Evolutionary conservation across 2,888 invertebrate species (phyloP).

Genomic region (Leucophenga montana): DNA sequence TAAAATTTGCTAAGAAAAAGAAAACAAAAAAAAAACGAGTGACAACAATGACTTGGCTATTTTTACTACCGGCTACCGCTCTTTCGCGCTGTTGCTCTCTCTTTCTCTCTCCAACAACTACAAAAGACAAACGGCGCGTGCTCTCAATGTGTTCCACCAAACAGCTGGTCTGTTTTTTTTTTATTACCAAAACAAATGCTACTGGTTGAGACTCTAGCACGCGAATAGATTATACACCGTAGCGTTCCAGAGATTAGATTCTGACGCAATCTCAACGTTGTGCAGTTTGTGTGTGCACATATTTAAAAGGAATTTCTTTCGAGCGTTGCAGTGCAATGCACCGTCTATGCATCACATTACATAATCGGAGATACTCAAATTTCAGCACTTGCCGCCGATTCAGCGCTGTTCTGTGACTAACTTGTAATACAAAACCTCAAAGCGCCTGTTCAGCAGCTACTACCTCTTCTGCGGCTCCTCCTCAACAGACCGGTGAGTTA

Average conservation of each 20-base stretch:
- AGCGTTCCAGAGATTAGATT: too few species aligned
- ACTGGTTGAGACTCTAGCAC: too few species aligned
- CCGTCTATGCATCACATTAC: too few species aligned
- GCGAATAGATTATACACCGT: too few species aligned
- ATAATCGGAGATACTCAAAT: background rate
- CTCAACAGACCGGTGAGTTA: background rate
- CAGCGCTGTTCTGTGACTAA: background rate
- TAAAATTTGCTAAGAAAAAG: too few species aligned
- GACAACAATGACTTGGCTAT: background rate
- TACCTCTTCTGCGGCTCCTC: too few species aligned
- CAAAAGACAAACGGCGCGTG: too few species aligned
- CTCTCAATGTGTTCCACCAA: background rate
- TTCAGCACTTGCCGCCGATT: background rate
- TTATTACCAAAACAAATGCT: conserved; percentile 1
- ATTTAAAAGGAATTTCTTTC: too few species aligned
- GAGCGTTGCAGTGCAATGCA: too few species aligned
- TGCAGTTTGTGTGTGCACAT: too few species aligned
- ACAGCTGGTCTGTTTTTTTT: conserved; percentile 24
- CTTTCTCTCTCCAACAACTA: background rate
- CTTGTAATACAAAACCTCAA: background rate
- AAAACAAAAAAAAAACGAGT: too few species aligned
- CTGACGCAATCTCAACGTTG: too few species aligned
- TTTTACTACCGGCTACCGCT: background rate
- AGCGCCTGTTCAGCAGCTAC: background rate
- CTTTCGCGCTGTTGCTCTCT: background rate